Evolutionary conservation across 2,797 vertebrate genomes (phyloP).

Genomic region (Sylvia borin): DNA sequence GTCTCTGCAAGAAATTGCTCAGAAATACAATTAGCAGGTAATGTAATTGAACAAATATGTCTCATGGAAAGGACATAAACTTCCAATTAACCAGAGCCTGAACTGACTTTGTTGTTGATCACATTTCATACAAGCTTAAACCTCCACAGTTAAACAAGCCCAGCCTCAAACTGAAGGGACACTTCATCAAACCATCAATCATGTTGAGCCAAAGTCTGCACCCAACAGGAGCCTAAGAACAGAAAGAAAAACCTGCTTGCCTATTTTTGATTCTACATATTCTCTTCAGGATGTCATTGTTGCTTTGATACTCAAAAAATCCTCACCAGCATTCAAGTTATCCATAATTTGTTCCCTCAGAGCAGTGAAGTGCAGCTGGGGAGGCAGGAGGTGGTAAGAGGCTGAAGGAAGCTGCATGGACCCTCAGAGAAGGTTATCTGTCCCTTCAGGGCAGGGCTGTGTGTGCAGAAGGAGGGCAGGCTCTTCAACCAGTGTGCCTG

Average conservation of each 20-base stretch:
- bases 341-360: neutral
- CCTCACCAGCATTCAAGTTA: neutral
- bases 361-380: neutral
- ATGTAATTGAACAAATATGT: neutral
- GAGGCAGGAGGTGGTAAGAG: neutral
- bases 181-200: neutral
- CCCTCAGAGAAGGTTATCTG: neutral
- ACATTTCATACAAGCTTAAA: neutral
- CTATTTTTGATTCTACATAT: neutral
- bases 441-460: neutral
- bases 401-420: neutral
- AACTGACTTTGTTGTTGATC: neutral
- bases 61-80: neutral
- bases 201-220: neutral
- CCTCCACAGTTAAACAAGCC: neutral
- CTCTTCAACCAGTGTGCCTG: neutral
- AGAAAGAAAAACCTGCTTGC: neutral
- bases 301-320: neutral
- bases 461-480: neutral
- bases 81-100: neutral
- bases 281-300: accelerated
- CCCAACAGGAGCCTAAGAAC: neutral
- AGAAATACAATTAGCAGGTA: slow-evolving; percentile 39
- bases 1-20: neutral
- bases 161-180: neutral